Evolutionary conservation across 2,113 vertebrate genomes (phyloP).

Genomic region (Dicaeum eximium): DNA sequence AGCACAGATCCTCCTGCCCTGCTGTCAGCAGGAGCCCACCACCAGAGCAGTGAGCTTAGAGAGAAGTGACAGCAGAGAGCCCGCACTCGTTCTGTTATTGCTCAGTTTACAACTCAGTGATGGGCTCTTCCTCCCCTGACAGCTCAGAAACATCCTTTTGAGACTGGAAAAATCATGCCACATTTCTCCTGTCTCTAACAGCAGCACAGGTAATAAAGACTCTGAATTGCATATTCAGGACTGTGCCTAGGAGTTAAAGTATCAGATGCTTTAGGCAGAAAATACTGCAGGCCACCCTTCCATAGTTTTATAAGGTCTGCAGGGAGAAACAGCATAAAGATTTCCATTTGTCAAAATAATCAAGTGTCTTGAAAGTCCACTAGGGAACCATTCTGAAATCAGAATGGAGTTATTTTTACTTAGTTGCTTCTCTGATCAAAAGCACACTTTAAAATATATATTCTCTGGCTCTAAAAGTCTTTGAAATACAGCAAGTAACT

Average conservation of each 20-base stretch:
- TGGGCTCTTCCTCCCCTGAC: background rate
- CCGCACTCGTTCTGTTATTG: background rate
- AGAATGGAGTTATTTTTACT: conserved; percentile 17
- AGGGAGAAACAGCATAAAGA: background rate
- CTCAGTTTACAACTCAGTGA: background rate
- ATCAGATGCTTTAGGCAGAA: background rate
- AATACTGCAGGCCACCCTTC: background rate
- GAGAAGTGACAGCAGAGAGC: background rate
- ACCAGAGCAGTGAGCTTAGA: background rate
- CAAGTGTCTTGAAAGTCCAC: background rate
- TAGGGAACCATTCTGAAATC: background rate
- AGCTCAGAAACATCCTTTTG: background rate
- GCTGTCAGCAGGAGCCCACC: background rate
- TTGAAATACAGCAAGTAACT: background rate
- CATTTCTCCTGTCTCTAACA: background rate
- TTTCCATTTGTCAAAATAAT: conserved; percentile 42
- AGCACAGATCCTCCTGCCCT: background rate
- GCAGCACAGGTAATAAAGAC: conserved; percentile 9
- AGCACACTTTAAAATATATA: background rate
- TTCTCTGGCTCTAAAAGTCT: background rate
- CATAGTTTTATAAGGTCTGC: background rate
- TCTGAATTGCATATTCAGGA: background rate
- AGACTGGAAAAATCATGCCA: background rate
- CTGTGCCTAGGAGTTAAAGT: background rate
- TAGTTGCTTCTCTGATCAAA: background rate